Evolutionary conservation across 2,113 vertebrate genomes (phyloP), one percentile per base, ranked within the genome.

Genomic region (Pithys albifrons): DNA sequence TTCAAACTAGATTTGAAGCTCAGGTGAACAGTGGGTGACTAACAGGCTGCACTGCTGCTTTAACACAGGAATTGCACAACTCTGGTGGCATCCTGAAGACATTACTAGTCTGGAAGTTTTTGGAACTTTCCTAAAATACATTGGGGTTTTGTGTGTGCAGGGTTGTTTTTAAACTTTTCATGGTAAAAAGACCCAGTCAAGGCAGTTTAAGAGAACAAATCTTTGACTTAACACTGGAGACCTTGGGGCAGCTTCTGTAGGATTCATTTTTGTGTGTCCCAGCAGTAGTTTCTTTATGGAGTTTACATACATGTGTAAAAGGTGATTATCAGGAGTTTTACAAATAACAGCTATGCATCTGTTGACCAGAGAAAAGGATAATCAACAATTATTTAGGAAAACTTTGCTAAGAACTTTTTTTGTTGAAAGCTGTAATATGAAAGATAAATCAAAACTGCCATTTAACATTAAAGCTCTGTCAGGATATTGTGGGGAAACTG

Each of bases 91-190:
- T 48, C 64, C 43, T 72, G 12, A 85, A 88, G 49, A 57, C 31
- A 15, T 51, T 27, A 29, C 10, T 35, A 6, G 41, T 18, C 8
- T 54, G 7, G 5, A 78, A 80, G 27, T 25, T 71, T 58, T 22
- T 33, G 20, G 29, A 88, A 43, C 45, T 25, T 71, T 9, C 10
- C 43, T 78, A 58, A 71, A 66, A 45, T 33, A 69, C 1, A 10
- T 2, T 9, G 15, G 33, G 22, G 35, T 17, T 71, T 71, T 45
- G 23, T 0, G 11, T 10, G 3, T 8, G 20, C 2, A 24, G 10
- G 29, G 15, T 5, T 65, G 43, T 54, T 51, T 54, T 54, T 11
- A 27, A 41, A 27, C 8, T 48, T 52, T 70, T 48, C 6, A 15
- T 35, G 66, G 33, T 66, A 65, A 64, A 81, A 75, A 84, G 23